Evolutionary conservation across 2,113 vertebrate genomes (phyloP).

Genomic region (Salvator merianae): DNA sequence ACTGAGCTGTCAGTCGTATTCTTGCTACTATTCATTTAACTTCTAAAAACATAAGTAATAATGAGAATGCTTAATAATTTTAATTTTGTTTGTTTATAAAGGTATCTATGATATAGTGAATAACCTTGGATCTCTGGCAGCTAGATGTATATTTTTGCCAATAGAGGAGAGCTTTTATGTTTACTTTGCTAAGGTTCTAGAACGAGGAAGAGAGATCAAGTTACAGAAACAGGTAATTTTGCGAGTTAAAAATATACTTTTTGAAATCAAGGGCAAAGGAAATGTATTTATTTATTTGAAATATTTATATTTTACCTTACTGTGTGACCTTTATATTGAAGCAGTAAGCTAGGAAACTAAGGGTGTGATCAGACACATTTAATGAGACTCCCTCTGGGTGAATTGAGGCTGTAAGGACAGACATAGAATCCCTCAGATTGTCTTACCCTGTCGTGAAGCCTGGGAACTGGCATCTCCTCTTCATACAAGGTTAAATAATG

Average conservation of each 20-base stretch:
- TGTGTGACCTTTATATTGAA: too few relatives aligned
- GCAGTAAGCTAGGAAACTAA: not conserved
- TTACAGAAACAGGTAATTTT: constrained; percentile 87
- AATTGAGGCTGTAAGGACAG: too few relatives aligned
- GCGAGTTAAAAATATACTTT: not conserved
- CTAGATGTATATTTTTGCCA: constrained; percentile 93
- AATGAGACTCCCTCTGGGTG: too few relatives aligned
- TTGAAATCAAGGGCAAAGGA: not conserved
- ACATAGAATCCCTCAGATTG: too few relatives aligned
- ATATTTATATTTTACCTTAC: not conserved
- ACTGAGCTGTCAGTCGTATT: not conserved
- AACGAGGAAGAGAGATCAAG: constrained; percentile 80
- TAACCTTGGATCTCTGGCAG: constrained; percentile 95
- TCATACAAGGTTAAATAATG: too few relatives aligned
- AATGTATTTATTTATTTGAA: not conserved
- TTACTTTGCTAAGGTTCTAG: constrained; percentile 93
- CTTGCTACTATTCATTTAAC: not conserved
- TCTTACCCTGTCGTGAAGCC: too few relatives aligned
- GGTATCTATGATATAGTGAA: constrained; percentile 94
- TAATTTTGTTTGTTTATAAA: constrained; percentile 31
- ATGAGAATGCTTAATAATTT: not conserved
- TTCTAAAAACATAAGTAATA: not conserved
- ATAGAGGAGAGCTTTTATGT: constrained; percentile 98
- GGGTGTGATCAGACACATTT: too few relatives aligned
- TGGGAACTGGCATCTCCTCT: too few relatives aligned